Evolutionary conservation across 2,113 vertebrate species (phyloP), one percentile per base, ranked within the genome.

Genomic region (Telmatochromis brichardi): DNA sequence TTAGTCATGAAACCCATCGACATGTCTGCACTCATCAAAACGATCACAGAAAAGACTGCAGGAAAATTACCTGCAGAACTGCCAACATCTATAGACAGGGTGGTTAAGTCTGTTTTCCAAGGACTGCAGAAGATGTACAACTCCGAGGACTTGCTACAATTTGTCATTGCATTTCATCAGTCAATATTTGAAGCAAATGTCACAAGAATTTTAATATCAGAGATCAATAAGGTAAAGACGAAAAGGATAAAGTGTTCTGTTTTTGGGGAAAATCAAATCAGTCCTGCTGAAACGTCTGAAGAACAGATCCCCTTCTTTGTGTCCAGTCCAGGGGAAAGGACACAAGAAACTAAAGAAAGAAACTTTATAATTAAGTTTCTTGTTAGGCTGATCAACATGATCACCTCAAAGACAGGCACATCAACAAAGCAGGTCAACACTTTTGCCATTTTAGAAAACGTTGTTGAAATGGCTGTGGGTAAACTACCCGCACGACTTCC

Each of bases 191-290:
- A 21, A 53, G 51, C 9, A 21, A 53, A 53, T 53, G 51, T 53
- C 5, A 10, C 51, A 6, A 53, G 3, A 53, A 10, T 53, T 53
- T 53, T 53, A 53, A 53, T 53, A 53, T 53, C 51, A 53, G 51
- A 53, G 9, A 6, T 53, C 19, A 21, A 21, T n/a, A 53, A 6
- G 2, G 9, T 53, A 53, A 53, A 53, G 51, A 6, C 10, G 51
- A n/a, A 53, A n/a, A 53, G 5, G 9, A n/a, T 10, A 53, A 53
- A n/a, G 51, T n/a, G 19, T 53, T 53, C 51, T 6, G 19, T 53
- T 53, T 2, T 53, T 10, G 1, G 19, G 51, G 3, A 2, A n/a
- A 53, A 53, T 53, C 51, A 53, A n/a, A n/a, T 0, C 19, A 53
- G 19, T 2, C 51, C 51, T 53, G 19, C 19, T n/a, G 51, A 53